Base-by-base conservation (phyloP, 2,113 vertebrate genomes). In the Nothoprocta perdicaria region DNA sequence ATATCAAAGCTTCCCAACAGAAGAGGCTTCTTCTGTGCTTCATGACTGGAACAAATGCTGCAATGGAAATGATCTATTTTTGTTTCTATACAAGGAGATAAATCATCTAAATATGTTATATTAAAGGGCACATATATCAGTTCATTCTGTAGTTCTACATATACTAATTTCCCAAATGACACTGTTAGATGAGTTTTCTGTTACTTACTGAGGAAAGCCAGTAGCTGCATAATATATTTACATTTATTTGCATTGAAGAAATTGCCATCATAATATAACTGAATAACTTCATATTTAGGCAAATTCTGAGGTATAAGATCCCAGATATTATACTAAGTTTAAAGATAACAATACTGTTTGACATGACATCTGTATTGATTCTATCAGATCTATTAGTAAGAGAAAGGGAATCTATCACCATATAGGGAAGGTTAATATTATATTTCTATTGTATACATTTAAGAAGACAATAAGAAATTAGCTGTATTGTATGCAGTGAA, bases 81-180 rank as follows among this genome's bases (percentile, higher is more conserved):
- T 14, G 3, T 67, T 83, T 24, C 40, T 52, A 21, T 58, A 84
- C 21, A 65, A 10, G 15, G 35, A 75, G 4, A 86, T 12, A 77
- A 88, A 88, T 67, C 27, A 8, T 67, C 38, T 65, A 6, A 22
- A 29, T 12, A 31, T 87, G 11, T 58, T 80, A 69, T 58, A 1
- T 0, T 53, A 81, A 84, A 53, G 74, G 43, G 8, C 22, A 67
- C 22, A 67, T 74, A 45, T 41, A 85, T 77, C 50, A 24, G 46
- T 83, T 74, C 38, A 77, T 14, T 58, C n/a, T 63, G 45, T 12
- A 53, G 33, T 76, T 90, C 58, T 33, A 94, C 43, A 88, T 58
- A 11, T 62, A 79, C 50, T 91, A 43, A 84, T 92, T 95, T 89
- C 69, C 79, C 69, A 81, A 52, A 90, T 90, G 88, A 93, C 40